Conservation (phyloP, 2,113 vertebrate species). For the Callaeas wilsoni region DNA sequence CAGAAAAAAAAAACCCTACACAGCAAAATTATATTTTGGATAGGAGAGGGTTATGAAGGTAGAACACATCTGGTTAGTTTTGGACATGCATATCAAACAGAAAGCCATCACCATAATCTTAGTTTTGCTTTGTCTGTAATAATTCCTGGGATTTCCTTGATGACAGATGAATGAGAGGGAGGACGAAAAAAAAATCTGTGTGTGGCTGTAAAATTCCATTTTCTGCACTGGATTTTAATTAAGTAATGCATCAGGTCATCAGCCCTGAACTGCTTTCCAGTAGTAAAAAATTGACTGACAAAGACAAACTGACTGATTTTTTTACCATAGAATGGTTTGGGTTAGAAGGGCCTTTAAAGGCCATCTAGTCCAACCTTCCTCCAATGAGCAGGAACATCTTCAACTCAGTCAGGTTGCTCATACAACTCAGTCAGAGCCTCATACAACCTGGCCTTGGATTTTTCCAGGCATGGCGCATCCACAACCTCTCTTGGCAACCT, state of each 20-base stretch:
- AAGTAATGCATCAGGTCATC: neutral
- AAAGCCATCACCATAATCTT: neutral
- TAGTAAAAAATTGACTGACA: neutral
- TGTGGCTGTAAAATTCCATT: neutral
- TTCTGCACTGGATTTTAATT: neutral
- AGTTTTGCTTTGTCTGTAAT: neutral
- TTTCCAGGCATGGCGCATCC: neutral
- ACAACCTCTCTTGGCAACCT: neutral
- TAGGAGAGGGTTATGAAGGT: neutral
- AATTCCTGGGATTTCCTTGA: neutral
- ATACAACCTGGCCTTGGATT: neutral
- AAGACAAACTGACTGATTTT: neutral
- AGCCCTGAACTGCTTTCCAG: neutral
- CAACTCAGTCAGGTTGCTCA: neutral
- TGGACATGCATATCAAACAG: neutral
- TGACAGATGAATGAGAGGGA: neutral
- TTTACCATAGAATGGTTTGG: neutral
- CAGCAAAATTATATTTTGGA: neutral
- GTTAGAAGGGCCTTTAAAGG: neutral
- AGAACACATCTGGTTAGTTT: neutral
- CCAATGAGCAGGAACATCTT: neutral
- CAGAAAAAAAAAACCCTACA: neutral
- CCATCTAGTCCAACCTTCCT: neutral
- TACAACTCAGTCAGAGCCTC: no score
- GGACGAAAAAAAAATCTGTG: neutral